Percentiles rank a stretch among this genome's conserved stretches.
Conservation (phyloP, 2,797 vertebrate species). For the Molossus alvarezi region DNA sequence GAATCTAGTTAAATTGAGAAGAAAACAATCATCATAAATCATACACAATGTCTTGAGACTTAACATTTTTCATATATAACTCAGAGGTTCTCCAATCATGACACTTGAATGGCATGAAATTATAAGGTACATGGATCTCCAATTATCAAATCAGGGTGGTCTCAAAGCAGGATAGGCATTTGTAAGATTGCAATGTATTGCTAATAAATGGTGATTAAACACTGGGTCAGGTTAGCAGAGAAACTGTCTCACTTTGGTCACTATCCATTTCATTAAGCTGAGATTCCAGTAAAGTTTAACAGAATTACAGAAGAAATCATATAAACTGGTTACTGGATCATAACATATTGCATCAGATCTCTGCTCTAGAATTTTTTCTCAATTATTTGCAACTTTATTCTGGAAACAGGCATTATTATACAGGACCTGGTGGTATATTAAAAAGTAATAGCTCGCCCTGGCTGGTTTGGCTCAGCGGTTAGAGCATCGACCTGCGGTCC, state of each 20-base stretch:
- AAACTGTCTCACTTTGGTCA: neutral
- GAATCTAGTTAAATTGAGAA: constrained; percentile 74
- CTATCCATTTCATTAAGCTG: neutral
- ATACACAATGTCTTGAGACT: constrained; percentile 71
- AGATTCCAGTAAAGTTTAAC: neutral
- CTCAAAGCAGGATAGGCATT: neutral
- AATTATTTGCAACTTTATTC: constrained; percentile 27
- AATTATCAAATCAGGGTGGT: neutral
- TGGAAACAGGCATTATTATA: neutral
- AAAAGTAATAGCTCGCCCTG: neutral
- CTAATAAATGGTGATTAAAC: constrained; percentile 23
- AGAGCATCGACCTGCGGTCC: no score
- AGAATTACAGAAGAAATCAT: neutral
- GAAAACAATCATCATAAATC: constrained; percentile 81
- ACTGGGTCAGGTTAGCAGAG: neutral
- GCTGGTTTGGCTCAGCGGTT: no score
- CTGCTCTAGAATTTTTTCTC: neutral
- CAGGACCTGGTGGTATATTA: neutral
- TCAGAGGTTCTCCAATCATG: constrained; percentile 35
- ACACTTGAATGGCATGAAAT: constrained; percentile 50
- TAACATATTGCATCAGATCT: neutral
- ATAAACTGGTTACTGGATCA: constrained; percentile 18
- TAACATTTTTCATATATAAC: constrained; percentile 70
- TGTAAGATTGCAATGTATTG: neutral
- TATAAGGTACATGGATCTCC: constrained; percentile 53